Conservation (phyloP, 2,797 vertebrate genomes). For the Artibeus jamaicensis region DNA sequence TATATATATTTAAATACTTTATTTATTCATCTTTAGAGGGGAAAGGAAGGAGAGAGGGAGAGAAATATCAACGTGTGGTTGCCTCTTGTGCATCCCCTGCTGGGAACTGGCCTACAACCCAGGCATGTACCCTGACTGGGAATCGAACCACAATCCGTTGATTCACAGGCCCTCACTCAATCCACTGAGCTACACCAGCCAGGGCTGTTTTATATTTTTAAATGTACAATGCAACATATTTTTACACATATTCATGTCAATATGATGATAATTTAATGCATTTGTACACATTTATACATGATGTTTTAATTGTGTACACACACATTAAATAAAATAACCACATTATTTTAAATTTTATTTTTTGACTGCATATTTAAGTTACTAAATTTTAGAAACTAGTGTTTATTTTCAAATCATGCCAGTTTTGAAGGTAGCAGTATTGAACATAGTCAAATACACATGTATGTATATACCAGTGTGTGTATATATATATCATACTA, state of each 20-base stretch:
- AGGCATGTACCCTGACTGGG: too few species aligned
- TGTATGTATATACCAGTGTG: background rate
- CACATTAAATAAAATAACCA: background rate
- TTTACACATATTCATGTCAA: background rate
- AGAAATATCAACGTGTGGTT: too few species aligned
- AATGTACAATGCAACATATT: background rate
- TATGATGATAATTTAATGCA: background rate
- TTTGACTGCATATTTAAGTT: background rate
- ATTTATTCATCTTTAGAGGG: too few species aligned
- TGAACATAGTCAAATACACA: background rate
- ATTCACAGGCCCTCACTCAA: too few species aligned
- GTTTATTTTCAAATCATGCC: background rate
- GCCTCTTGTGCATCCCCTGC: too few species aligned
- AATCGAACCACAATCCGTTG: too few species aligned
- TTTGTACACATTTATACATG: background rate
- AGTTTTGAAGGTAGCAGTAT: background rate
- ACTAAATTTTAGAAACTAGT: background rate
- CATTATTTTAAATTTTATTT: background rate
- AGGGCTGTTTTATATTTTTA: background rate
- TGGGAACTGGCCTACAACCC: too few species aligned
- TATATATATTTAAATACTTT: too few species aligned
- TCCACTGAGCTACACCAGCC: too few species aligned
- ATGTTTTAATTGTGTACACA: background rate
- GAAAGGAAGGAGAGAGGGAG: too few species aligned
- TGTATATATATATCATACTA: background rate